Evolutionary conservation across 2,888 invertebrate species (phyloP).

Genomic region (Oligia fasciuncula): DNA sequence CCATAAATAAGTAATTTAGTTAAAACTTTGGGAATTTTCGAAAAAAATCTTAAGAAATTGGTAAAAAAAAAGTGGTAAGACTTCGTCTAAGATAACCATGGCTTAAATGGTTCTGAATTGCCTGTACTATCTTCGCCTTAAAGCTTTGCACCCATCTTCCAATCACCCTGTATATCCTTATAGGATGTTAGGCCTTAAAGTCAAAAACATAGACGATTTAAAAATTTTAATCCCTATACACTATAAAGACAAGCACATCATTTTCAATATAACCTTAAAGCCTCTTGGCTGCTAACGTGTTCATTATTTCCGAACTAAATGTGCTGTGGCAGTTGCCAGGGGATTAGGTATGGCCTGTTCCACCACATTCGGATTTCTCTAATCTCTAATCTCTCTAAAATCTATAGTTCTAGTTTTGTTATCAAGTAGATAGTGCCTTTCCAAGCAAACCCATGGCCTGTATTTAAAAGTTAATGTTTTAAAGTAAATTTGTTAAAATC

Average conservation of each 20-base stretch:
- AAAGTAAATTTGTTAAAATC: background rate
- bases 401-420: background rate
- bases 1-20: no score
- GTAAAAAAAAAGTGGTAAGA: no score
- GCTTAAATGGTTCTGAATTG: no score
- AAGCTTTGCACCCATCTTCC: no score
- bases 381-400: background rate
- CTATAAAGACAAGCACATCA: background rate
- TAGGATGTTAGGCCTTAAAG: no score
- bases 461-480: background rate
- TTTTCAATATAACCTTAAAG: background rate
- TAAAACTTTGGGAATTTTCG: no score
- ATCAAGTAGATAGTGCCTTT: background rate
- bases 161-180: no score
- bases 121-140: no score
- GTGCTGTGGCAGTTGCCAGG: background rate
- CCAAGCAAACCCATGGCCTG: background rate
- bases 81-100: no score
- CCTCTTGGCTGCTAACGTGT: background rate
- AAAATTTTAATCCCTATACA: no score
- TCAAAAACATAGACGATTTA: no score
- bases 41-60: no score
- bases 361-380: background rate
- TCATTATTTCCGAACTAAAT: slow-evolving; percentile 12
- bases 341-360: background rate